A percentile compares a stretch with the other conserved stretches of the same genome.
These are phyloP conservation scores for Cervus canadensis DNA, from an alignment of 2,113 vertebrate species.

Conservation along the genomic window DNA sequence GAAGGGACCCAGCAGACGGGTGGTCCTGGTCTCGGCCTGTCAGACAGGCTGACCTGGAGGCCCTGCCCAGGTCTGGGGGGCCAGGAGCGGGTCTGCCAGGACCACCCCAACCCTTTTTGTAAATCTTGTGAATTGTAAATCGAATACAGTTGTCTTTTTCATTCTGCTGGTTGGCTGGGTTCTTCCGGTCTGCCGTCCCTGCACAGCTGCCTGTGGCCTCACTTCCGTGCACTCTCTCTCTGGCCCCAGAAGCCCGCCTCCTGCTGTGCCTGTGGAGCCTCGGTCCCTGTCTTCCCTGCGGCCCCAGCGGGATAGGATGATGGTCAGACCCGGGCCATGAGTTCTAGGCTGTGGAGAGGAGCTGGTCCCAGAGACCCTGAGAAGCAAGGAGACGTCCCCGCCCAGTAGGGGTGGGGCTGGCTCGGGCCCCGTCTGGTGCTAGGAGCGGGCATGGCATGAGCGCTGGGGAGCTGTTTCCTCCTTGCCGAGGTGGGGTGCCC, in stretches of 20 bases:
- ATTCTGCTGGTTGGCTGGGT: slow-evolving; percentile 49
- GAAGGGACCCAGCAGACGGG: not conserved
- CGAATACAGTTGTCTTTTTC: slow-evolving; percentile 83
- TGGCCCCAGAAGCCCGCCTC: not conserved
- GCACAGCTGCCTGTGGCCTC: not conserved
- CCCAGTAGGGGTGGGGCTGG: not conserved
- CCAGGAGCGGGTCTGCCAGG: not conserved
- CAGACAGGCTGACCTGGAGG: slow-evolving; percentile 38
- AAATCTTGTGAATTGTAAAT: slow-evolving; percentile 85
- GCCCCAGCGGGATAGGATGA: not conserved
- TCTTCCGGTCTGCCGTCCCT: not conserved
- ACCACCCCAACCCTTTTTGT: slow-evolving; percentile 73
- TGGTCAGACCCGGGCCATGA: not conserved
- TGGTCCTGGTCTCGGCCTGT: slow-evolving; percentile 33
- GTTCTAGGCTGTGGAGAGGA: not conserved
- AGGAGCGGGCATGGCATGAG: rapidly evolving
- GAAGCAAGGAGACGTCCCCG: not conserved
- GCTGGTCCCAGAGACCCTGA: not conserved
- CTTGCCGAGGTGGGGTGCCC: not conserved
- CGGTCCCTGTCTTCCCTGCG: not conserved
- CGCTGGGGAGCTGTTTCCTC: not conserved
- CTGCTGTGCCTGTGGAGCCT: not conserved
- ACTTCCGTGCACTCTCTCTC: too few species aligned
- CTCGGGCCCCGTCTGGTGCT: not conserved
- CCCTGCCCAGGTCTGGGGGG: not conserved